Percentiles rank a stretch among this genome's conserved stretches.
Conservation (phyloP, 30 jellyfish, hydroid and myxozoan species). For the Cassiopea andromeda region DNA sequence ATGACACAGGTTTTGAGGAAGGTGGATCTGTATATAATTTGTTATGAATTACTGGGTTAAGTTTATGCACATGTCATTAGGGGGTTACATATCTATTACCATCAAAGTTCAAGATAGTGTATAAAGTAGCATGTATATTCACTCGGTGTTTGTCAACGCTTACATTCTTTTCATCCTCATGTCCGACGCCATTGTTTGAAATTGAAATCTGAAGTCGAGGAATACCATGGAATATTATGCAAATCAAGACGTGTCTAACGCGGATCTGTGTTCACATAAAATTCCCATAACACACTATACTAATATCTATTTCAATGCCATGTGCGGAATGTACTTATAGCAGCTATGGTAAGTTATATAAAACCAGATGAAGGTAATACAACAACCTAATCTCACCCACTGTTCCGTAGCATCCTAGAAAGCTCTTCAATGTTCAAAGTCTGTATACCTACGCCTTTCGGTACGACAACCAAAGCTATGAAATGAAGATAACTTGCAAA, state of each 20-base stretch:
- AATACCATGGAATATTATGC: constrained; percentile 17
- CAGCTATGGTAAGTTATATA: no score
- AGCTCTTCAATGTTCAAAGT: no score
- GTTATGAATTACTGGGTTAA: no score
- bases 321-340: no score
- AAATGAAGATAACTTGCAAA: not conserved
- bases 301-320: no score
- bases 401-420: no score
- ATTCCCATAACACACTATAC: not conserved
- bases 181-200: constrained; percentile 58
- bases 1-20: no score
- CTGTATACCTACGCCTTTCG: no score
- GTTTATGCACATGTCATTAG: not conserved
- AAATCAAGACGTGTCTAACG: not conserved
- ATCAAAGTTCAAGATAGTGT: not conserved
- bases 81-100: not conserved
- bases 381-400: no score
- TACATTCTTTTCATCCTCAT: constrained; percentile 63
- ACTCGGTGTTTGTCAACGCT: constrained; percentile 10
- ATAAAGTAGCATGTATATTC: not conserved
- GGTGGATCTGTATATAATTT: no score
- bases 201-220: constrained; percentile 63
- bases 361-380: no score
- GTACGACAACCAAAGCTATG: not conserved
- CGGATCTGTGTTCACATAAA: not conserved